phyloP scores from a whole-genome alignment of 2,888 invertebrate genomes.

The Peribatodes rhomboidaria region DNA sequence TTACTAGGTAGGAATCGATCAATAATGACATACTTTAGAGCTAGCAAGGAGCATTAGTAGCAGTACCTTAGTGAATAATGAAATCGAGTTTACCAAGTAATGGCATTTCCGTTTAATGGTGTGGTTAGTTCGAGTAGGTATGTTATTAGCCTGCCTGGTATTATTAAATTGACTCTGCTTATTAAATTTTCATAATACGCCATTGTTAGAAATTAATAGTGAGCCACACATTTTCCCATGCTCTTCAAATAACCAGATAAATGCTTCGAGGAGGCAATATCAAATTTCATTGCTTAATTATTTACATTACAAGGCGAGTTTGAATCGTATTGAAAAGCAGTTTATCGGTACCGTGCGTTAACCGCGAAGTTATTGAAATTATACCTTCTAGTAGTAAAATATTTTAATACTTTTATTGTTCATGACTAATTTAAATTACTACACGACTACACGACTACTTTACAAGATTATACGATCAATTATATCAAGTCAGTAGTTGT shows the following conservation, averaged over 20 bases:
- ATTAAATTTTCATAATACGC: conserved; percentile 3
- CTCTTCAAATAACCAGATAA: background rate
- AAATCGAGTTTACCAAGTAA: background rate
- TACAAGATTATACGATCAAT: too few relatives aligned
- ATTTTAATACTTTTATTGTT: too few relatives aligned
- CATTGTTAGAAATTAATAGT: conserved; percentile 1
- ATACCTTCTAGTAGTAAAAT: too few relatives aligned
- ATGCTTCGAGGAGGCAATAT: background rate
- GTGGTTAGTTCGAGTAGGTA: background rate
- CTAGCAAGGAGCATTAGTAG: too few relatives aligned
- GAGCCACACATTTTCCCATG: conserved; percentile 1
- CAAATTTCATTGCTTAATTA: background rate
- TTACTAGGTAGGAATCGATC: too few relatives aligned
- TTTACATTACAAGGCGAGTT: background rate
- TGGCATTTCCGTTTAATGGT: background rate
- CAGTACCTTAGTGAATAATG: background rate
- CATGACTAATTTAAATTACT: too few relatives aligned
- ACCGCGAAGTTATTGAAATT: too few relatives aligned
- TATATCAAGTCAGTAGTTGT: too few relatives aligned
- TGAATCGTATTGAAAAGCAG: background rate
- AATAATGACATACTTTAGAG: too few relatives aligned
- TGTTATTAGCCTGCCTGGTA: too few relatives aligned
- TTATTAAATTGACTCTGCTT: background rate
- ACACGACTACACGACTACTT: too few relatives aligned
- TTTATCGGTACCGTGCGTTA: background rate